Evolutionary conservation across 2,888 invertebrate genomes (phyloP).

Genomic region (Ametastegia equiseti): DNA sequence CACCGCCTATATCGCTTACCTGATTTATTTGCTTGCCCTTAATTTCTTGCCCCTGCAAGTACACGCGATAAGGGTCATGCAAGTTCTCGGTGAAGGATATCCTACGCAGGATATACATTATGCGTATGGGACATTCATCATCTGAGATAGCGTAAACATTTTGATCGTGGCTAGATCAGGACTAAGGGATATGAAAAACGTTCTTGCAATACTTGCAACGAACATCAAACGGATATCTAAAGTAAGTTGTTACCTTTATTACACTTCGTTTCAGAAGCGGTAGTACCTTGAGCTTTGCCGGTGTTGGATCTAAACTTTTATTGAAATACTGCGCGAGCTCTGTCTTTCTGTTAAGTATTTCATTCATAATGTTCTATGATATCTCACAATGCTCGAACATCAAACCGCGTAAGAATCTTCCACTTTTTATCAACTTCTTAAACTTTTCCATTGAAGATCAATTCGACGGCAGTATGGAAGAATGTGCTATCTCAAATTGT

Average conservation of each 20-base stretch:
- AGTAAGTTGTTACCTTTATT: constrained; percentile 4
- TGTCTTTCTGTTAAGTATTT: background rate
- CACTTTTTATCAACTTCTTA: too few relatives aligned
- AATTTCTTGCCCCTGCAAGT: background rate
- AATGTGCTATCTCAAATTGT: too few relatives aligned
- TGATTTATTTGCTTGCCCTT: background rate
- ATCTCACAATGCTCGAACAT: too few relatives aligned
- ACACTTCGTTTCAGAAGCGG: background rate
- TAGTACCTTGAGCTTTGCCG: background rate
- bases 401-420: too few relatives aligned
- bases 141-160: background rate
- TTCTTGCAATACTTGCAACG: background rate
- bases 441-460: too few relatives aligned
- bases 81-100: background rate
- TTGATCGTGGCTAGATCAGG: background rate
- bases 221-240: constrained; percentile 19
- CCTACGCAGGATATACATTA: background rate
- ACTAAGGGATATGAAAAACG: background rate
- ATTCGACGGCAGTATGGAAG: too few relatives aligned
- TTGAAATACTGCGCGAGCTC: constrained; percentile 6
- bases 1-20: background rate
- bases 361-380: background rate
- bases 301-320: background rate
- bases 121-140: background rate
- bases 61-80: background rate